Evolutionary conservation across 2,113 vertebrate genomes (phyloP), one percentile per base, ranked within the genome.

Genomic region (Tretioscincus oriximinensis): DNA sequence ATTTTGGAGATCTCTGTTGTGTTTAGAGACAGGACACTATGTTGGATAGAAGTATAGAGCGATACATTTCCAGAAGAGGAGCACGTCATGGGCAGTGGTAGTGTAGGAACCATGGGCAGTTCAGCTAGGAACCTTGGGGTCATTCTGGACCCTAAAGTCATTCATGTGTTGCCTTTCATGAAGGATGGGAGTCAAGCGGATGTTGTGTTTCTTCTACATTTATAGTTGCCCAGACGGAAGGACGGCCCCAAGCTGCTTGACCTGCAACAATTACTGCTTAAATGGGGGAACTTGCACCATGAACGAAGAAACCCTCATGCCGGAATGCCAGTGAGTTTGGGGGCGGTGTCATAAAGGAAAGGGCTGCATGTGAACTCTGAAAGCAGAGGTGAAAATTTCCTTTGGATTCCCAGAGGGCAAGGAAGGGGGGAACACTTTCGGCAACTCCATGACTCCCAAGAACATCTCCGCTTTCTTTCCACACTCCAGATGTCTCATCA

Each of bases 321-420:
- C 97, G 0, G 93, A 97, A 83, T 99, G 98, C 97, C 97, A 95
- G 97, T 98, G 95, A 97, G 96, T 91, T 29, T 24, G 22, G 49
- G 18, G 35, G 41, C 45, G 58, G 21, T 14, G 45, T 29, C 21
- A 5, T n/a, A 26, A 26, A 22, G 24, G 47, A 12, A 29, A 7
- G 28, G 22, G 8, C 31, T 28, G 31, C 9, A 2, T 11, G 22
- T 45, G 22, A 5, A 11, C 26, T 22, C 28, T 41, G 1, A 4
- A 69, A 69, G 65, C 20, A 29, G 54, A 71, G 61, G 18, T 58
- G 12, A 12, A 28, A 45, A 45, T 24, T 2, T 5, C 1, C 1
- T 24, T 9, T 24, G 3, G 5, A 21, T 74, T 81, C 31, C 29
- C 16, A 49, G 18, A 58, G 11, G 54, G 54, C 54, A 58, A 14